phyloP scores from a whole-genome alignment of 1,140 invertebrate genomes.

The Chironomus tepperi region DNA sequence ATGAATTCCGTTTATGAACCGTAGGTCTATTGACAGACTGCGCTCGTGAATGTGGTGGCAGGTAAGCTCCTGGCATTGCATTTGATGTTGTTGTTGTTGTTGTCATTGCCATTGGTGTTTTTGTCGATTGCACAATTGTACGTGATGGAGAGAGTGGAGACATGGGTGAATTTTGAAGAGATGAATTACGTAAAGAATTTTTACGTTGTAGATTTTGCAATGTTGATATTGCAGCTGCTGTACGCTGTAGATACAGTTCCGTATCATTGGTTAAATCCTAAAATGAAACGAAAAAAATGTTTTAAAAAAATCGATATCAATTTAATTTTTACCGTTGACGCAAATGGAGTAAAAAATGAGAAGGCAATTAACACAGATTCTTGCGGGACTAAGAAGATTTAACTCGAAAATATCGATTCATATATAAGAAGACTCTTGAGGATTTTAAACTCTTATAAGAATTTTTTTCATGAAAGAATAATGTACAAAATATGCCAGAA shows the following conservation, averaged over 20 bases:
- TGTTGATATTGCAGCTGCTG: slow-evolving; percentile 56
- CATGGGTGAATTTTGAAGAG: slow-evolving; percentile 29
- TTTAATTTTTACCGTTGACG: no score
- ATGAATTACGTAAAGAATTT: slow-evolving; percentile 34
- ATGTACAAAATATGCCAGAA: no score
- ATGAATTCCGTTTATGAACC: slow-evolving; percentile 26
- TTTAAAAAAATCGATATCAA: no score
- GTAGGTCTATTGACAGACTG: background rate
- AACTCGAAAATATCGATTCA: no score
- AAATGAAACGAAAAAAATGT: background rate
- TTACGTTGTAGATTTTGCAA: slow-evolving; percentile 43
- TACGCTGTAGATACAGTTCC: slow-evolving; percentile 55
- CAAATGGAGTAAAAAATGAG: no score
- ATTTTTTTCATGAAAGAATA: background rate
- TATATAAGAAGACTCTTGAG: no score
- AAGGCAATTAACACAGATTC: no score
- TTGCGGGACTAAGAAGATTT: no score
- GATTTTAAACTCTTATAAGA: no score
- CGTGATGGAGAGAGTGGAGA: slow-evolving; percentile 29
- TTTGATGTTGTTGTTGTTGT: slow-evolving; percentile 23
- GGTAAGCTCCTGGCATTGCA: slow-evolving; percentile 29
- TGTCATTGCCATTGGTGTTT: slow-evolving; percentile 23
- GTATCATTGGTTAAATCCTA: slow-evolving; percentile 43
- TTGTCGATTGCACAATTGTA: slow-evolving; percentile 25
- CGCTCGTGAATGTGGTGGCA: background rate